Evolutionary conservation across 2,113 vertebrate species (phyloP), one percentile per base, ranked within the genome.

Genomic region (Xiphias gladius): DNA sequence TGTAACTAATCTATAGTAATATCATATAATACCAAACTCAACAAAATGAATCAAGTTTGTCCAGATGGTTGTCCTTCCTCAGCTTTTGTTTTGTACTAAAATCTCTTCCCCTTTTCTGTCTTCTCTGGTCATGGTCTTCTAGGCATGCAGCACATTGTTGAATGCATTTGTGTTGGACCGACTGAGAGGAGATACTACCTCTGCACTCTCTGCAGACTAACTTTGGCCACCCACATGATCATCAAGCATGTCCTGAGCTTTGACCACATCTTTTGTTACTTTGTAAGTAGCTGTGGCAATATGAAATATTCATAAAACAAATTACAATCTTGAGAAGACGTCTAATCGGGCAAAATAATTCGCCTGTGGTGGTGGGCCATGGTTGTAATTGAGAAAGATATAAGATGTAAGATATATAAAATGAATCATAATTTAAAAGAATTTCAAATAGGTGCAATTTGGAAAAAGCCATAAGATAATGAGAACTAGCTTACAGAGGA

Each of bases 101-200:
- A 16, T 63, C 0, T 50, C 3, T 32, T 55, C 0, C 1, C 14
- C 5, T 26, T 71, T 50, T 50, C 7, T 4, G 1, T 57, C 4
- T 46, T 62, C 17, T 39, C 46, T 80, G n/a, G n/a, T 48, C 5
- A 0, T 54, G 32, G 19, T 66, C 55, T 72, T 41, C 26, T 19
- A 94, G 94, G 94, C 20, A n/a, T 93, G 86, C 85, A 91, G 77
- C 87, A 94, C 67, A 2, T 94, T 48, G 46, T 94, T 55, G 90
- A 94, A 66, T 90, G 90, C 22, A 16, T 80, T 65, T 71, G 80
- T 81, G 52, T 12, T 0, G 81, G 68, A 6, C 19, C 2, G 5
- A 9, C 7, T 16, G 59, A 83, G 22, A 79, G 39, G 65, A 81
- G 32, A 37, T 11, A 75, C 37, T 93, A 91, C 76, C 90, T 94